These are phyloP conservation scores for Stegana nigrithorax DNA, from an alignment of 2,888 invertebrate species.

Conservation along the genomic window DNA sequence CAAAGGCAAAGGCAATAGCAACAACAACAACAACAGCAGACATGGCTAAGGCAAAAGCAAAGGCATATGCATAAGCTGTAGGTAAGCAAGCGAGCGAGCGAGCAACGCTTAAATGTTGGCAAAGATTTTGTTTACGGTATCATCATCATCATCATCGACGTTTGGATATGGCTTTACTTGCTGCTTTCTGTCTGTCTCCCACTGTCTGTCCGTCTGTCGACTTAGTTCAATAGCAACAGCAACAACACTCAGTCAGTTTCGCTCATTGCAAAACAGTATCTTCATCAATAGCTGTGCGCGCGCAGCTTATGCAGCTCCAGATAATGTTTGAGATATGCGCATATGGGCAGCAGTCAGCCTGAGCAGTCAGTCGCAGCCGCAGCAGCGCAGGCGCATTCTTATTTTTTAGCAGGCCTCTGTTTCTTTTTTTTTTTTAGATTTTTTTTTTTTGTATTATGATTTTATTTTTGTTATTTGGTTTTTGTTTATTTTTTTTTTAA, in stretches of 20 bases:
- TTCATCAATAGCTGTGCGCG: constrained; percentile 56
- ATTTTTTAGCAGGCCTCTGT: constrained; percentile 29
- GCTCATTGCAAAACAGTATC: constrained; percentile 40
- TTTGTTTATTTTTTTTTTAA: not conserved
- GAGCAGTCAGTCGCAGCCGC: too few species aligned
- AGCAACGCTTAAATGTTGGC: not conserved
- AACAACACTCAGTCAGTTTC: not conserved
- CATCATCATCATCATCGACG: constrained; percentile 23
- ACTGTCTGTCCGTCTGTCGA: too few species aligned
- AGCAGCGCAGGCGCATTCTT: constrained; percentile 25
- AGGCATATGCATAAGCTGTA: not conserved
- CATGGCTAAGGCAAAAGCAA: not conserved
- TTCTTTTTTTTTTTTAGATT: constrained; percentile 25
- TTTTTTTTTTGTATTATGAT: not conserved
- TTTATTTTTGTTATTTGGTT: constrained; percentile 1
- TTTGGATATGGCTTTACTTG: not conserved
- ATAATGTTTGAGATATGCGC: constrained; percentile 51
- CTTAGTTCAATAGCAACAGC: not conserved
- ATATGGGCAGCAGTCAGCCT: too few species aligned
- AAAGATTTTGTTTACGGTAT: constrained; percentile 48
- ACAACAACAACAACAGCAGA: not conserved
- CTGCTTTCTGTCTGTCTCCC: constrained; percentile 7
- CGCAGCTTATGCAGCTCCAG: constrained; percentile 38
- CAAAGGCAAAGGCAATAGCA: not conserved
- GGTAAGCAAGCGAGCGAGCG: not conserved